Evolutionary conservation across 2,113 vertebrate genomes (phyloP).

Genomic region (Amphiprion ocellaris): DNA sequence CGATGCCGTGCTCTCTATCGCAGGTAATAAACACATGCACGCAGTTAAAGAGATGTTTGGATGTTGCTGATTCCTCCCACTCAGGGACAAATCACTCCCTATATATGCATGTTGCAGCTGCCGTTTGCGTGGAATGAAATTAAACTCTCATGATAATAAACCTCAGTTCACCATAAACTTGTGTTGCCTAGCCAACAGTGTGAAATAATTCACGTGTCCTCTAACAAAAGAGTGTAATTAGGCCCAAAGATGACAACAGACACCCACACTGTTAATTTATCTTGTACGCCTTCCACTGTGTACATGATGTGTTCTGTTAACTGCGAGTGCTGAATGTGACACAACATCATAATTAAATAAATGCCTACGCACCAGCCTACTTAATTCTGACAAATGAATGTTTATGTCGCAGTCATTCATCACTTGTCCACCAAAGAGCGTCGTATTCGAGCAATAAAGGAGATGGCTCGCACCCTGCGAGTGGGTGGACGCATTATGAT

Average conservation of each 20-base stretch:
- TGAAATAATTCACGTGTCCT: conserved; percentile 51
- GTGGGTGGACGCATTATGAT: conserved; percentile 90
- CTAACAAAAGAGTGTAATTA: conserved; percentile 44
- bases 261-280: conserved; percentile 37
- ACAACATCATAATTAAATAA: conserved; percentile 11
- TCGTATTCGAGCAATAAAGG: conserved; percentile 82
- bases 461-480: conserved; percentile 86
- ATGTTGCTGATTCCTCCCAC: not conserved
- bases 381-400: conserved; percentile 14
- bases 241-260: not conserved
- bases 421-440: conserved; percentile 87
- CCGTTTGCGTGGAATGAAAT: conserved; percentile 28
- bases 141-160: conserved; percentile 39
- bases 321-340: conserved; percentile 17
- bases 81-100: not conserved
- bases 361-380: not conserved
- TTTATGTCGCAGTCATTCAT: conserved; percentile 81
- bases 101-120: conserved; percentile 9
- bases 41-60: not conserved
- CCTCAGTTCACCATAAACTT: conserved; percentile 38
- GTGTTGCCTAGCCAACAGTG: conserved; percentile 57
- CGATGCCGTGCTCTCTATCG: conserved; percentile 79
- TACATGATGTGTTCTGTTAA: conserved; percentile 16
- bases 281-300: not conserved
- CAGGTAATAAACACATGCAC: conserved; percentile 59